Conservation (phyloP, 2,888 invertebrate genomes). For the Crocallis elinguaria region DNA sequence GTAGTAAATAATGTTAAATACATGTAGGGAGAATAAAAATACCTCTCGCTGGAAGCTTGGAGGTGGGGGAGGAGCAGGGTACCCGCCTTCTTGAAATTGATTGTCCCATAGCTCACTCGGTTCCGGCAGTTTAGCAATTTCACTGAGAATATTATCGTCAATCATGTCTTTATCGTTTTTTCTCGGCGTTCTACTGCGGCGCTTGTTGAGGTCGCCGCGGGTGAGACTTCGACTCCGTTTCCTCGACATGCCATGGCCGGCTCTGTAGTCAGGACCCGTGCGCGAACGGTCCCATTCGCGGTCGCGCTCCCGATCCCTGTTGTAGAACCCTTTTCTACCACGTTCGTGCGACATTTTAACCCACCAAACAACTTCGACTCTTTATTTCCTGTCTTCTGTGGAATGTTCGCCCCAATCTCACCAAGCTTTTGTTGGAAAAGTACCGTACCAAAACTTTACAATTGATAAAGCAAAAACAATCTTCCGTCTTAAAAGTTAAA, state of each 20-base stretch:
- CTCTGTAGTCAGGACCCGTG: constrained; percentile 20
- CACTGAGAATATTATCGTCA: constrained; percentile 74
- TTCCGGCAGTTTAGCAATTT: constrained; percentile 73
- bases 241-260: constrained; percentile 40
- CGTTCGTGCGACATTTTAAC: constrained; percentile 57
- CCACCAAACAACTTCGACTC: not conserved
- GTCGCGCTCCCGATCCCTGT: constrained; percentile 54
- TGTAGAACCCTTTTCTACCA: constrained; percentile 50
- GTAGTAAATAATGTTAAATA: too few relatives aligned
- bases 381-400: too few relatives aligned
- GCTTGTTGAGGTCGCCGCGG: constrained; percentile 49
- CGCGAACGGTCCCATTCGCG: constrained; percentile 42
- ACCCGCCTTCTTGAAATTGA: constrained; percentile 63
- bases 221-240: constrained; percentile 64
- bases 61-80: constrained; percentile 47
- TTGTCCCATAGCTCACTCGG: constrained; percentile 75
- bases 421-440: too few relatives aligned
- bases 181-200: constrained; percentile 66
- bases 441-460: too few relatives aligned
- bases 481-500: too few relatives aligned
- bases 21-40: constrained; percentile 3
- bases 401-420: too few relatives aligned
- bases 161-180: constrained; percentile 68
- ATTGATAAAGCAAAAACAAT: too few relatives aligned
- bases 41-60: constrained; percentile 54